Percentiles rank a stretch among this genome's conserved stretches.
These are phyloP conservation scores for Ursus arctos DNA, from an alignment of 2,113 vertebrate species.

Conservation along the genomic window DNA sequence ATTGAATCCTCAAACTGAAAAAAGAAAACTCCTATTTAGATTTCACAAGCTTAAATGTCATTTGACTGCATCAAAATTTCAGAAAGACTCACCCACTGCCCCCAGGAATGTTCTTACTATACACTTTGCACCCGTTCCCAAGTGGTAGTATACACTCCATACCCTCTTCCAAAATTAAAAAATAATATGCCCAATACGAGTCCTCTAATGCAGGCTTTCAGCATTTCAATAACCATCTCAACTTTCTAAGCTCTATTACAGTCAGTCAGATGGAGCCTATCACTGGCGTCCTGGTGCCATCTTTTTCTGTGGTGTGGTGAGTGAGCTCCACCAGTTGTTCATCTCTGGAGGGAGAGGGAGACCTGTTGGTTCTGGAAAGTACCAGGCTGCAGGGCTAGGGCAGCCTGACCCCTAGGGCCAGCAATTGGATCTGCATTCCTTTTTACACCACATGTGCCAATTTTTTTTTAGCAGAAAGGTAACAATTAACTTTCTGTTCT, in stretches of 20 bases:
- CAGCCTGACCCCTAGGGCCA: conserved; percentile 86
- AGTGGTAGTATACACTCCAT: not conserved
- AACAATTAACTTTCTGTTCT: conserved; percentile 23
- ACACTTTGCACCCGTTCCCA: not conserved
- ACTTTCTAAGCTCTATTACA: not conserved
- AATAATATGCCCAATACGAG: not conserved
- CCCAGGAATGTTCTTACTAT: not conserved
- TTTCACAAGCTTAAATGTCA: not conserved
- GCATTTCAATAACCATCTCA: not conserved
- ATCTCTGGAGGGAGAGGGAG: not conserved
- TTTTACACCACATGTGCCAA: not conserved
- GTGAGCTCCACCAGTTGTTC: not conserved
- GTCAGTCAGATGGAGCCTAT: not conserved
- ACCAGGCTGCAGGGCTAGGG: not conserved
- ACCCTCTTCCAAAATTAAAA: not conserved
- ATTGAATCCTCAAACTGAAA: not conserved
- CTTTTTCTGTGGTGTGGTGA: not conserved
- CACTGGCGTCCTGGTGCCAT: not conserved
- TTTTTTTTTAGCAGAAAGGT: not conserved
- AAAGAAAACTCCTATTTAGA: not conserved
- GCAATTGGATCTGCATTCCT: not conserved
- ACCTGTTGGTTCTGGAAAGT: not conserved
- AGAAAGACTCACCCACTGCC: not conserved
- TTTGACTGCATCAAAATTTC: not conserved
- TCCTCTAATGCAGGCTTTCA: not conserved